These are phyloP conservation scores for Anomalospiza imberbis DNA, from an alignment of 2,797 vertebrate genomes.

Conservation along the genomic window DNA sequence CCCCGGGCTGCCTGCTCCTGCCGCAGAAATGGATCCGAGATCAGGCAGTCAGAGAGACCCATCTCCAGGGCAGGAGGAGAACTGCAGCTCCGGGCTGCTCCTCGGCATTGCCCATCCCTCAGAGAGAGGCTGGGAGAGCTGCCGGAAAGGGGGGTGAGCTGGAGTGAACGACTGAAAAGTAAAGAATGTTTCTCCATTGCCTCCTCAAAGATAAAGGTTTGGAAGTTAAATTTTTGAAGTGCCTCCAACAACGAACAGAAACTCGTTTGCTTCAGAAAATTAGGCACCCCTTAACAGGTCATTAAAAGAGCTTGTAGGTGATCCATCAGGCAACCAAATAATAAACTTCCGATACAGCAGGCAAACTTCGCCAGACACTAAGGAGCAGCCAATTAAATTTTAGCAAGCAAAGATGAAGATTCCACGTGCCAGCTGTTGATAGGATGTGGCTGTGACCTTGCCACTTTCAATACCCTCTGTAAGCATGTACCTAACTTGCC, in stretches of 20 bases:
- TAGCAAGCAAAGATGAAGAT: no score
- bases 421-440: fast-evolving
- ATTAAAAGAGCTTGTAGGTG: background rate
- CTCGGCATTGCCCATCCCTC: fast-evolving
- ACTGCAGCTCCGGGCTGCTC: background rate
- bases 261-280: background rate
- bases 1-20: fast-evolving
- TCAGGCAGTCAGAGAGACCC: background rate
- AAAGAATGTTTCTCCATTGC: background rate
- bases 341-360: background rate
- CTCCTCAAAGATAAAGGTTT: background rate
- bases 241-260: background rate
- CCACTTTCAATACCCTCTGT: fast-evolving
- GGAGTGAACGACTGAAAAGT: fast-evolving
- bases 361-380: fast-evolving
- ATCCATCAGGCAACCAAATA: background rate
- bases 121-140: background rate
- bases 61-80: conserved; percentile 34
- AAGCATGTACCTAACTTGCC: background rate
- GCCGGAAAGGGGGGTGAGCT: background rate
- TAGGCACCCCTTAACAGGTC: background rate
- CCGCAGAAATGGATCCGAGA: fast-evolving
- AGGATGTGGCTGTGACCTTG: fast-evolving
- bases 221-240: background rate
- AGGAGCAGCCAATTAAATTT: background rate